Evolutionary conservation across 1,140 invertebrate genomes (phyloP), one percentile per base, ranked within the genome.

Genomic region (Limonius californicus): DNA sequence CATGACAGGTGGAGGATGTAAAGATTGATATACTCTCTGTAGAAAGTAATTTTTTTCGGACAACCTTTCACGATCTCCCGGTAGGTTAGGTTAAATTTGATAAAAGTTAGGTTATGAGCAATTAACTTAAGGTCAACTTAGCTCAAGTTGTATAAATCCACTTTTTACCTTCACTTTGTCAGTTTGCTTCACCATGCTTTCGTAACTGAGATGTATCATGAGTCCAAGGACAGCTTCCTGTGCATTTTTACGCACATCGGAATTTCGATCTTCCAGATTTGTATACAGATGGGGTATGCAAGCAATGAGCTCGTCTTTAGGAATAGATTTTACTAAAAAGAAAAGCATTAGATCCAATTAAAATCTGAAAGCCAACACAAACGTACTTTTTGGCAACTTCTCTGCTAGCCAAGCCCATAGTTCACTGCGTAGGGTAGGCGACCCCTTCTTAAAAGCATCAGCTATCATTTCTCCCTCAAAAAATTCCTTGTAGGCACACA

Each of bases 131-230:
- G 11, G 27, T 6, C 4, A 32, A 32, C 4, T 32, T 15, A 50
- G 15, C 47, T 59, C 30, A 4, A 30, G 14, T 9, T 15, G 35
- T n/a, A n/a, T n/a, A n/a, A n/a, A n/a, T n/a, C n/a, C n/a, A n/a
- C n/a, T 35, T 50, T 60, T 66, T 76, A 89, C 88, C 83, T 95
- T 95, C 0, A 94, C 74, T 76, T 92, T 94, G 68, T 91, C 89
- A 9, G 89, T 82, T 35, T 88, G 87, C 61, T 87, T 87, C 2
- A 84, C 76, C 88, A 97, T 92, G 0, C 81, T 65, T 42, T 95
- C 91, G 70, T 89, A 96, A 4, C 94, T 92, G 0, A 94, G 77
- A 77, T 97, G 94, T 60, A 96, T 88, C 94, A 97, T 97, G 65
- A 95, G 88, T 6, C 93, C 93, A 19, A 96, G 75, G 16, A 96